Evolutionary conservation across 1,140 invertebrate genomes (phyloP), one percentile per base, ranked within the genome.

Genomic region (Limonius californicus): DNA sequence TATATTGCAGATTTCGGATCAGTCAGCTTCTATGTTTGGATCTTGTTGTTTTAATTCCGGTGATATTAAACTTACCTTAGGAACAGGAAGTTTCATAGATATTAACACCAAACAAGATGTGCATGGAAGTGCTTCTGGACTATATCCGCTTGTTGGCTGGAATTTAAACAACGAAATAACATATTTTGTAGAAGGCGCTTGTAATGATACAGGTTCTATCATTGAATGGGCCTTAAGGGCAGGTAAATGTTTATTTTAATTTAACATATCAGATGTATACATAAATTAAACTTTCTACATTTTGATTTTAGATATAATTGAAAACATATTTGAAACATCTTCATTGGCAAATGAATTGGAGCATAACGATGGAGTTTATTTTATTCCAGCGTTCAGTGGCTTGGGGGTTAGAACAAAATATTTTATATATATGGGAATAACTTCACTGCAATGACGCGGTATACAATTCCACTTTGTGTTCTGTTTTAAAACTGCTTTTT

Each of bases 71-170:
- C 78, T 96, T 14, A 98, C 96, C 0, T 83, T 99, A 79, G 97
- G 97, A 0, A 98, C 95, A 0, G 95, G 97, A 0, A 91, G 90
- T 0, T 98, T 99, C 75, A 75, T 98, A 0, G 87, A 97, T 74
- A 82, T 97, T 7, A 93, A 97, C 71, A 96, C 93, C 1, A 92
- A 91, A 0, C 67, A 65, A 4, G 76, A 83, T 27, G 87, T 93
- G 3, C 89, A 93, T 75, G 88, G 90, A 0, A 92, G 91, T 18
- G 75, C 92, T 3, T 79, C 81, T 30, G 89, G 89, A 0, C 80
- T 97, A 14, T 98, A 97, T 81, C 95, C 95, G 0, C 74, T 97
- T 7, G 87, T 98, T 30, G 94, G 87, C 0, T 98, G 95, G 94
- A 86, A 87, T 72, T 81, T 94, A 72, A 87, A 85, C 71, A 68